A percentile compares a stretch with the other conserved stretches of the same genome.
phyloP scores from a whole-genome alignment of 2,888 invertebrate genomes.

The Adela reaumurella region DNA sequence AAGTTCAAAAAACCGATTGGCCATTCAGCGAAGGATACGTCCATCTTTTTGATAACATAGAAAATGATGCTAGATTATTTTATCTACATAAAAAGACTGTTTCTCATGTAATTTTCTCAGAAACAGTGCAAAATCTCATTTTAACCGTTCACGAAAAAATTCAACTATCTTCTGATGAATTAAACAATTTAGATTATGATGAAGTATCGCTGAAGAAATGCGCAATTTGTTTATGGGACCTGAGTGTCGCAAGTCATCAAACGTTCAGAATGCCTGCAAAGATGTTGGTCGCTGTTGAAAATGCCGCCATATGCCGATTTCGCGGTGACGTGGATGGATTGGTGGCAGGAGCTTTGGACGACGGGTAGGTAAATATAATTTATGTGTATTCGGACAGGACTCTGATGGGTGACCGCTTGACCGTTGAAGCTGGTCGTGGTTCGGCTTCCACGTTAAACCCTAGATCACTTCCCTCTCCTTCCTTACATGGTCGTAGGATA shows the following conservation, averaged over 20 bases:
- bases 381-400: background rate
- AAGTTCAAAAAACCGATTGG: constrained; percentile 23
- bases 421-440: no score
- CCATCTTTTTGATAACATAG: constrained; percentile 20
- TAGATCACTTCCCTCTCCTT: no score
- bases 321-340: constrained; percentile 32
- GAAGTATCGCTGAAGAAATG: constrained; percentile 16
- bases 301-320: constrained; percentile 27
- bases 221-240: constrained; percentile 37
- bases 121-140: constrained; percentile 29
- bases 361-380: constrained; percentile 23
- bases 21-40: constrained; percentile 36
- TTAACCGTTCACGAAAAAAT: constrained; percentile 28
- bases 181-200: no score
- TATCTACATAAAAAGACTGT: constrained; percentile 26
- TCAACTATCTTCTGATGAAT: constrained; percentile 11
- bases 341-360: constrained; percentile 35
- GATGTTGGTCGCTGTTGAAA: constrained; percentile 28
- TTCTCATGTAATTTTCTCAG: constrained; percentile 25
- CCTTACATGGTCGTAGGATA: no score
- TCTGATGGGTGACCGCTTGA: background rate
- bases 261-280: constrained; percentile 24
- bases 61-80: constrained; percentile 16
- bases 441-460: no score
- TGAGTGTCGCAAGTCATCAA: constrained; percentile 26